Conservation (phyloP, 2,113 vertebrate species). For the Suricata suricatta region DNA sequence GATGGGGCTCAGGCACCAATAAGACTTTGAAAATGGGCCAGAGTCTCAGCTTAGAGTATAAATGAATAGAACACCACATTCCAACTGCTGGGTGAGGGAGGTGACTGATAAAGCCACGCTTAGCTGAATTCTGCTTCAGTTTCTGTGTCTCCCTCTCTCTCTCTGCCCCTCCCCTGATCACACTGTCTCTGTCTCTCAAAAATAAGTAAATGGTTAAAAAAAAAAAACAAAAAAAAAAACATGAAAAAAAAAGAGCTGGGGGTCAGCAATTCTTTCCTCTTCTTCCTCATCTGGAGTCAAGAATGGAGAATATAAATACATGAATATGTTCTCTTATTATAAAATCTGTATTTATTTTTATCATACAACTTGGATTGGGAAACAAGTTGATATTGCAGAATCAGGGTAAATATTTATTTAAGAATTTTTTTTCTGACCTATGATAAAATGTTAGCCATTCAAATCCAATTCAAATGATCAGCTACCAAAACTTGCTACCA, state of each 20-base stretch:
- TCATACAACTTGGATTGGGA: neutral
- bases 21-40: neutral
- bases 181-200: too few relatives aligned
- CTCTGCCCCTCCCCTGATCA: too few relatives aligned
- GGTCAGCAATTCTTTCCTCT: neutral
- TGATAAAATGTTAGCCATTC: neutral
- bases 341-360: neutral
- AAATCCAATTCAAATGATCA: neutral
- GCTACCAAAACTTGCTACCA: neutral
- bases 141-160: too few relatives aligned
- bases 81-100: neutral
- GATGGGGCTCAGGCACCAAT: neutral
- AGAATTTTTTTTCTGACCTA: neutral
- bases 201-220: too few relatives aligned
- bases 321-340: neutral
- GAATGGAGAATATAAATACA: neutral
- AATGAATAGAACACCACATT: neutral
- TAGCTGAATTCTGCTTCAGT: neutral
- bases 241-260: neutral
- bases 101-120: neutral
- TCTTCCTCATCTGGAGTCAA: neutral
- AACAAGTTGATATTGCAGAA: neutral
- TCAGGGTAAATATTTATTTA: neutral
- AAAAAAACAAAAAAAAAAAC: too few relatives aligned
- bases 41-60: neutral